Evolutionary conservation across 2,797 vertebrate species (phyloP).

Genomic region (Diplodus puntazzo): DNA sequence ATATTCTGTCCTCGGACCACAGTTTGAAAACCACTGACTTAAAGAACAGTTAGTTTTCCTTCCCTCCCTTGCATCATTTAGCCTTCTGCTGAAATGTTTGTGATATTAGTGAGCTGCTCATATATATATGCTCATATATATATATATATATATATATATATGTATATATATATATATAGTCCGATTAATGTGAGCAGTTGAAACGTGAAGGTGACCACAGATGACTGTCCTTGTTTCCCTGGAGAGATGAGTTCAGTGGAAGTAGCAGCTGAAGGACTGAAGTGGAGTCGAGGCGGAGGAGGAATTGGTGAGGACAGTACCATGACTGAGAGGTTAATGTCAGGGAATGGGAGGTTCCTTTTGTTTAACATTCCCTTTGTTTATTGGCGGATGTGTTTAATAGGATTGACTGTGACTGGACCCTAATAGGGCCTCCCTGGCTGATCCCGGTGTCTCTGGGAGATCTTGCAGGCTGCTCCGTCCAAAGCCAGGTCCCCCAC

Average conservation of each 20-base stretch:
- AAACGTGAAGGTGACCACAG: constrained; percentile 18
- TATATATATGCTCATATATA: no score
- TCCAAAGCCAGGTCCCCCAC: constrained; percentile 84
- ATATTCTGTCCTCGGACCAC: no score
- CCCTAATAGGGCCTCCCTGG: constrained; percentile 84
- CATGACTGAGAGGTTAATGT: constrained; percentile 85
- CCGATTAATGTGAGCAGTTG: neutral
- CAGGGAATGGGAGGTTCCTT: constrained; percentile 87
- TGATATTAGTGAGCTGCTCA: constrained; percentile 28
- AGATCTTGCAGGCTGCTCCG: constrained; percentile 81
- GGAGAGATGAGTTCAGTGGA: constrained; percentile 34
- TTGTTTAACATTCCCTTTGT: constrained; percentile 91
- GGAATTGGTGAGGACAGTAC: constrained; percentile 74
- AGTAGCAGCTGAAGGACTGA: constrained; percentile 51
- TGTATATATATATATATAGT: neutral
- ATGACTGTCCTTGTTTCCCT: constrained; percentile 23
- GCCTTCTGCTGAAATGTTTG: constrained; percentile 28
- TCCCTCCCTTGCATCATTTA: constrained; percentile 3
- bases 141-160: neutral
- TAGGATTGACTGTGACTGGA: constrained; percentile 89
- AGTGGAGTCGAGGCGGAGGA: constrained; percentile 54
- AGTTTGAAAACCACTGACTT: no score
- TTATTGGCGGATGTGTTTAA: constrained; percentile 91
- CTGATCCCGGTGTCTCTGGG: constrained; percentile 83
- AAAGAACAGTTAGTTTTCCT: constrained; percentile 27